Conservation (phyloP, 2,797 vertebrate genomes). For the Argya squamiceps region DNA sequence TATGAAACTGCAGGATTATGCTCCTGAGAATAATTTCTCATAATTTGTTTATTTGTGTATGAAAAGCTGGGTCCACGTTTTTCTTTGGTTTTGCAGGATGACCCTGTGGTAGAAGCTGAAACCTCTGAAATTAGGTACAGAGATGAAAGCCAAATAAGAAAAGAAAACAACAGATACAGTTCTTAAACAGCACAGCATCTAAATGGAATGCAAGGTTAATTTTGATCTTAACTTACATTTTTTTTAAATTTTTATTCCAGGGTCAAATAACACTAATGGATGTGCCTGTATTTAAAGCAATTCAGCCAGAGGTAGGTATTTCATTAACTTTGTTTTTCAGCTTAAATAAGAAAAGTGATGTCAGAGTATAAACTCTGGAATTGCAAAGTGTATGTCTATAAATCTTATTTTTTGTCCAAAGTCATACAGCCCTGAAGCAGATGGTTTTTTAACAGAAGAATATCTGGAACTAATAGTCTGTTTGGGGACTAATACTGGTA, state of each 20-base stretch:
- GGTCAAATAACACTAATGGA: slow-evolving; percentile 99
- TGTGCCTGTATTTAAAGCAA: slow-evolving; percentile 96
- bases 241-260: slow-evolving; percentile 72
- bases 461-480: background rate
- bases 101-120: background rate
- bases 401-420: background rate
- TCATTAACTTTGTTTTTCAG: background rate
- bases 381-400: background rate
- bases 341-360: background rate
- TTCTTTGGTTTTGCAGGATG: background rate
- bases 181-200: background rate
- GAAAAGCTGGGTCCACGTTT: background rate
- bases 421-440: background rate
- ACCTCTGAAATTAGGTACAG: background rate
- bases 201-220: background rate
- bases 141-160: background rate
- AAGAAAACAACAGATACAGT: background rate
- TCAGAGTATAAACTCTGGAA: background rate
- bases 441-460: background rate
- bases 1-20: background rate
- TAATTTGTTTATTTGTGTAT: background rate
- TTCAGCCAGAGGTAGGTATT: slow-evolving; percentile 94
- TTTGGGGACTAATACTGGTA: background rate
- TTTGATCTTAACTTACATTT: background rate
- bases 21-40: background rate